Conservation (phyloP, 2,113 vertebrate genomes). For the Amphilophus citrinellus region DNA sequence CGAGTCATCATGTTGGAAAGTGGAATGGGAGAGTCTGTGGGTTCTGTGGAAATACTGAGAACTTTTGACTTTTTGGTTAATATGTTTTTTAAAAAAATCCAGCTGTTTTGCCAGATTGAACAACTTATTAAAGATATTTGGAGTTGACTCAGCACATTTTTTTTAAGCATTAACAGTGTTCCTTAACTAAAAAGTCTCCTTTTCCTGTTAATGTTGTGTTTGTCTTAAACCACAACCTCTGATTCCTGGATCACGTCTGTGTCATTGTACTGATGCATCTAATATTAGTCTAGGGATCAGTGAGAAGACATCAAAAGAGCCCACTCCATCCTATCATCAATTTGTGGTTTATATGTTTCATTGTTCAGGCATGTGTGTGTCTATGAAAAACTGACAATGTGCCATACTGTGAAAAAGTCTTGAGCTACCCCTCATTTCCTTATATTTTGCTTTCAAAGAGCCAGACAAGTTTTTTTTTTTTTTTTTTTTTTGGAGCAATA, state of each 20-base stretch:
- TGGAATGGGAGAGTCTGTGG: neutral
- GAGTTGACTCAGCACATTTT: conserved; percentile 15
- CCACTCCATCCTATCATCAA: neutral
- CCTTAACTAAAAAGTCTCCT: conserved; percentile 12
- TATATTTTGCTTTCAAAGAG: neutral
- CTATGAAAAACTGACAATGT: neutral
- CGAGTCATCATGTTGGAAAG: neutral
- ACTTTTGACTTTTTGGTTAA: conserved; percentile 28
- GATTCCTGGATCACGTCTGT: conserved; percentile 7
- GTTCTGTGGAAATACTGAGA: neutral
- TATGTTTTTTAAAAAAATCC: conserved; percentile 8
- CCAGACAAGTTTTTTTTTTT: neutral
- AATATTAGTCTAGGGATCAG: neutral
- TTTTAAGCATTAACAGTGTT: conserved; percentile 9
- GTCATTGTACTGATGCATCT: conserved; percentile 1
- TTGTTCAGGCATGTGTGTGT: neutral
- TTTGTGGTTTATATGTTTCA: neutral
- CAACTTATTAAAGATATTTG: conserved; percentile 13
- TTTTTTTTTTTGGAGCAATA: neutral
- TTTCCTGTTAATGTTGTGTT: conserved; percentile 13
- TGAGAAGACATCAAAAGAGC: neutral
- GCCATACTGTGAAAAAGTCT: neutral
- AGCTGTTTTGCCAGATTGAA: conserved; percentile 17
- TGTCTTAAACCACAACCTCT: neutral
- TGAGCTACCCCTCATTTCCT: neutral